phyloP scores from a whole-genome alignment of 92 coral and sea anemone species.

The Diadumene lineata region DNA sequence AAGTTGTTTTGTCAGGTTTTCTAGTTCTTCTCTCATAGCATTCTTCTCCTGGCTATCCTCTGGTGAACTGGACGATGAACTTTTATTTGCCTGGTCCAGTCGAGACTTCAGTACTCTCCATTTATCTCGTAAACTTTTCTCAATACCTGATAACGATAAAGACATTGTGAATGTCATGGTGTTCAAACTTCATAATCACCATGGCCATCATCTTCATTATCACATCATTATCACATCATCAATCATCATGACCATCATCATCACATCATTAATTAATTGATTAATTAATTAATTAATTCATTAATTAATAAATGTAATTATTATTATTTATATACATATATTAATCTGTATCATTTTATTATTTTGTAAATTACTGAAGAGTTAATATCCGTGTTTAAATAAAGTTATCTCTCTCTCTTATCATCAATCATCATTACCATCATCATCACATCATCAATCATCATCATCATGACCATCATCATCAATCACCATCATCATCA shows the following conservation, averaged over 20 bases:
- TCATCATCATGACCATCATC: background rate
- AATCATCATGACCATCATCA: background rate
- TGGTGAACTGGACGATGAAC: slow-evolving; percentile 34
- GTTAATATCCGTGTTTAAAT: too few species aligned
- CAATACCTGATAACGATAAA: slow-evolving; percentile 68
- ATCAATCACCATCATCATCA: background rate
- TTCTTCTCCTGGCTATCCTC: slow-evolving; percentile 44
- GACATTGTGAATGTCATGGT: background rate
- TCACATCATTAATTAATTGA: background rate
- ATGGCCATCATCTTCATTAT: background rate
- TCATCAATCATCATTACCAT: background rate
- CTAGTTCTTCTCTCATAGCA: slow-evolving; percentile 52
- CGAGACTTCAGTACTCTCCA: slow-evolving; percentile 82
- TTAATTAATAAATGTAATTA: too few species aligned
- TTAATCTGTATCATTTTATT: too few species aligned
- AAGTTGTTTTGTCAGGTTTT: slow-evolving; percentile 65
- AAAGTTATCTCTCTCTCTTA: too few species aligned
- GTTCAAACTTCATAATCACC: background rate
- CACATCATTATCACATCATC: background rate
- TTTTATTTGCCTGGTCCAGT: slow-evolving; percentile 80
- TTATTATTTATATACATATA: too few species aligned
- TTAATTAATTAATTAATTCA: too few species aligned
- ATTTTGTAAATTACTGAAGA: too few species aligned
- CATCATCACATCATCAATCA: background rate
- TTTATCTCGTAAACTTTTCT: slow-evolving; percentile 92